Conservation (phyloP, 2,888 invertebrate genomes). For the Stegana nigrithorax region DNA sequence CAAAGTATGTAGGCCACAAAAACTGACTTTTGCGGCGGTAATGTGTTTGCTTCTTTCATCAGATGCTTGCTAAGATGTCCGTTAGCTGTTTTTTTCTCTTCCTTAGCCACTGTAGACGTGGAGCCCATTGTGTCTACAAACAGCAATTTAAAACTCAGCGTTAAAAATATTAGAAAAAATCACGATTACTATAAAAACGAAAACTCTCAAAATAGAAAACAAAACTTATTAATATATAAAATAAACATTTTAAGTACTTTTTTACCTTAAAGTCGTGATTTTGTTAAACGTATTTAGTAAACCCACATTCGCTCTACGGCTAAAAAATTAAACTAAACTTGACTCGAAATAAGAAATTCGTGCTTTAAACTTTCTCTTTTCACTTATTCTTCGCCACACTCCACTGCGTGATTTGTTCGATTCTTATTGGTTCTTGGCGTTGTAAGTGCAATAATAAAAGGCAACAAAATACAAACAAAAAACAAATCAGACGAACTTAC, state of each 20-base stretch:
- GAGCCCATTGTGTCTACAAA: constrained; percentile 31
- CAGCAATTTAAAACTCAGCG: too few species aligned
- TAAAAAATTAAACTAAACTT: too few species aligned
- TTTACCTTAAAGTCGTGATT: constrained; percentile 18
- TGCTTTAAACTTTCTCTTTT: constrained; percentile 57
- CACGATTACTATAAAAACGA: background rate
- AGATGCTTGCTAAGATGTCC: too few species aligned
- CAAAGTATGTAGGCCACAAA: constrained; percentile 84
- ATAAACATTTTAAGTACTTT: constrained; percentile 2
- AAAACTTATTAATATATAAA: background rate
- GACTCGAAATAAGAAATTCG: background rate
- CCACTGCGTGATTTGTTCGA: constrained; percentile 29
- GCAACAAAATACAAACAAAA: too few species aligned
- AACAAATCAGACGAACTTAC: too few species aligned
- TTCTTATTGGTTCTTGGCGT: constrained; percentile 27
- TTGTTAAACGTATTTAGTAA: background rate
- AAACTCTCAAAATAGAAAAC: background rate
- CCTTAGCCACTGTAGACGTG: constrained; percentile 29
- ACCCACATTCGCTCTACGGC: background rate
- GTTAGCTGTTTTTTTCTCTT: background rate
- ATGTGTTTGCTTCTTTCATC: constrained; percentile 36
- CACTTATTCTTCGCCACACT: constrained; percentile 55
- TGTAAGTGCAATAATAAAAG: too few species aligned
- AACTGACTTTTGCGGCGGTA: constrained; percentile 71
- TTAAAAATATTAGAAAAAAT: too few species aligned